Percentiles rank a stretch among this genome's conserved stretches.
These are phyloP conservation scores for Ips nitidus DNA, from an alignment of 1,140 invertebrate genomes.

Conservation along the genomic window DNA sequence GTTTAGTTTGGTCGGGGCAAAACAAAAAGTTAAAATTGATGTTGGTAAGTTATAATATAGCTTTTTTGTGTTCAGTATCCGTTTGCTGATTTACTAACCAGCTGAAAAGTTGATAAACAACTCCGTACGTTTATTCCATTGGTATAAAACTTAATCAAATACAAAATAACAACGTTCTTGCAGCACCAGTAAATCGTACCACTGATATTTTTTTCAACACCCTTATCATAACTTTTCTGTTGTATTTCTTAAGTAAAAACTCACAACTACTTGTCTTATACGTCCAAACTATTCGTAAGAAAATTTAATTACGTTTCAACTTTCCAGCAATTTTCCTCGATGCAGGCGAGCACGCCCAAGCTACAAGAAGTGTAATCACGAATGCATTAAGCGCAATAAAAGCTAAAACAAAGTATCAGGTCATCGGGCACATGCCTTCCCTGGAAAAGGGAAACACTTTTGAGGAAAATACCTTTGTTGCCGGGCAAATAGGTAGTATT, in stretches of 20 bases:
- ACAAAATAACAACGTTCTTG: too few relatives aligned
- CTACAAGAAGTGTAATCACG: constrained; percentile 23
- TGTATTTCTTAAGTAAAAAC: neutral
- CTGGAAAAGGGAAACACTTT: constrained; percentile 14
- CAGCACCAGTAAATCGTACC: too few relatives aligned
- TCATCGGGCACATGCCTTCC: neutral
- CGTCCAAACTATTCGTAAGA: neutral
- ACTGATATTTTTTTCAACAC: too few relatives aligned
- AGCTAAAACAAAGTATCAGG: constrained; percentile 21
- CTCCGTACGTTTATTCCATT: too few relatives aligned
- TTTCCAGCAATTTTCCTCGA: constrained; percentile 35
- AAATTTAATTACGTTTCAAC: neutral
- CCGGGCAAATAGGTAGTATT: constrained; percentile 7
- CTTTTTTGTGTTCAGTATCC: too few relatives aligned
- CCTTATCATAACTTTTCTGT: too few relatives aligned
- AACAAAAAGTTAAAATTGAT: neutral
- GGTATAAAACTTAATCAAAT: too few relatives aligned
- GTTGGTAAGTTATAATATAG: neutral
- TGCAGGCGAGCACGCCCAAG: constrained; percentile 23
- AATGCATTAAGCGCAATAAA: constrained; percentile 24
- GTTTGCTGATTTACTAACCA: too few relatives aligned
- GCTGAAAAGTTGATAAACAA: too few relatives aligned
- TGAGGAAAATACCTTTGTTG: constrained; percentile 7
- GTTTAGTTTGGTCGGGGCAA: neutral
- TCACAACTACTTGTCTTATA: neutral